Base-by-base conservation (phyloP, 2,797 vertebrate species). In the Scolopax bukidnonensis region DNA sequence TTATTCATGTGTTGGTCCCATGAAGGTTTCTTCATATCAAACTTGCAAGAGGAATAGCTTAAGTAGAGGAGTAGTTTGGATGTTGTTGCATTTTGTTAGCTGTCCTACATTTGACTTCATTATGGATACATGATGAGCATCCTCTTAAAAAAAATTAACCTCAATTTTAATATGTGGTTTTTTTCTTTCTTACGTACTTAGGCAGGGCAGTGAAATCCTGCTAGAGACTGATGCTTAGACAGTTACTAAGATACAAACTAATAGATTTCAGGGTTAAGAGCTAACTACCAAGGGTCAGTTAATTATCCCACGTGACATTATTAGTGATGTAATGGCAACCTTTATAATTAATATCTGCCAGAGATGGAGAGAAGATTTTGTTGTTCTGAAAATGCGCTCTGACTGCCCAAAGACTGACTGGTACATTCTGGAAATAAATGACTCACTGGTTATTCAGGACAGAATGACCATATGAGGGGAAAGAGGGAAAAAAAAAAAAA, bases 301-400 rank as follows among this genome's bases (percentile, higher is more conserved):
- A 90, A 91, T 92, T 76, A 93, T 61, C 40, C 48, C 82, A 94
- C 0, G 0, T 93, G 90, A 93, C 56, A 89, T 93, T 92, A 75
- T 89, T 96, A 91, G 81, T 90, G 74, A 81, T 2, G 33, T 86
- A 90, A 95, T 89, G 89, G 59, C 38, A 96, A 78, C 77, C 77
- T 82, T 94, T 95, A 77, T 77, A 92, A 96, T 95, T 91, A 96
- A 96, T 95, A 96, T 93, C 82, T 85, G 74, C 71, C 91, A 60
- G 20, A 82, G 82, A 79, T 24, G 10, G 47, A 86, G 51, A 68
- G 76, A 92, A 92, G 82, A 75, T 93, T 65, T 50, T 75, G 27
- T 89, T 71, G 40, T 50, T 88, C 54, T 81, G 75, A 87, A 89
- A 94, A 89, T 36, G 53, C 1, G 1, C 40, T 86, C n/a, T 88